Base-by-base conservation (phyloP, 2,797 vertebrate genomes). In the Prionace glauca region DNA sequence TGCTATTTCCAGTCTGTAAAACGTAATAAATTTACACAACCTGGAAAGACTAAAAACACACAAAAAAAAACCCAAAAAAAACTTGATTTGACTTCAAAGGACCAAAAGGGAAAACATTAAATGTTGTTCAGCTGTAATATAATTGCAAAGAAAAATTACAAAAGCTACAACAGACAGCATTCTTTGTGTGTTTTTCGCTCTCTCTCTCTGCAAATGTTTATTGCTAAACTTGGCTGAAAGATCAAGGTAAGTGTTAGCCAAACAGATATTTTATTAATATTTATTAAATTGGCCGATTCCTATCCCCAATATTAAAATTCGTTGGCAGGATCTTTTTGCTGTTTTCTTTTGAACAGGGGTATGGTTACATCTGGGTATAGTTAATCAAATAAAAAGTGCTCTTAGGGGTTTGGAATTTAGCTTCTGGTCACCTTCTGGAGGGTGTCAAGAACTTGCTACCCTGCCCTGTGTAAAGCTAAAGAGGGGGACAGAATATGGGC, bases 221-320 rank as follows among this genome's bases (percentile, higher is more conserved):
- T 69, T 69, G 69, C 90, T 69, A 92, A 92, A 69, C 90, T 92
- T 92, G 90, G 90, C 62, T 41, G n/a, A 41, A 67, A 92, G 90
- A 92, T 92, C 90, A 92, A 92, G 90, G 90, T 9, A 92, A 41
- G 90, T 41, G 36, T 67, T 92, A 41, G 90, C 8, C 45, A 92
- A 92, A 92, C 62, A 92, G 90, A 92, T 69, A 92, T 92, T 92
- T 92, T 92, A 92, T 92, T 92, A 92, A 65, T 67, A 92, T 69
- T 92, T 92, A 32, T 69, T 69, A 65, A 69, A 92, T 41, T 92
- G 90, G 90, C 90, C 24, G 65, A 92, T 36, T 69, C 20, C 65
- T 69, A 36, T 41, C 90, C 72, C 90, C 90, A 92, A 92, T 92
- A 92, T 67, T 67, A 41, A 92, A 69, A 41, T 67, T 41, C 62